Conservation (phyloP, 2,113 vertebrate species). For the Prinia subflava region DNA sequence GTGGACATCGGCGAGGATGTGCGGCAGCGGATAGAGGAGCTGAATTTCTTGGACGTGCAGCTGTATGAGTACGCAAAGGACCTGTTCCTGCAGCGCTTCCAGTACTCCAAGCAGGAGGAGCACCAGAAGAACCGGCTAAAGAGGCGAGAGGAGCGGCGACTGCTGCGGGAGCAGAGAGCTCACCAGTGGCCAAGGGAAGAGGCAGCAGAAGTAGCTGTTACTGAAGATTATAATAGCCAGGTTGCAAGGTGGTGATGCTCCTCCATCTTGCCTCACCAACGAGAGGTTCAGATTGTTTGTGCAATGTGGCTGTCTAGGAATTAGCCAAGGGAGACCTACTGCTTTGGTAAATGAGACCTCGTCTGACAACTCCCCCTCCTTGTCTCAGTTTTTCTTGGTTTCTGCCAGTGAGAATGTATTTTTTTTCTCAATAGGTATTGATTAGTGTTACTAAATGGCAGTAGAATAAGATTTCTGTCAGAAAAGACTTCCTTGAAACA, state of each 20-base stretch:
- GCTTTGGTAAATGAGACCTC: neutral
- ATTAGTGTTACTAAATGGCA: neutral
- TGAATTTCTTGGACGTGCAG: conserved; percentile 94
- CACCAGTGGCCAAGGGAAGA: conserved; percentile 73
- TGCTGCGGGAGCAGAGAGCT: conserved; percentile 81
- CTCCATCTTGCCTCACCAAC: neutral
- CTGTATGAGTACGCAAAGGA: conserved; percentile 93
- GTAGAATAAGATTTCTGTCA: neutral
- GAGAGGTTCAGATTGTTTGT: neutral
- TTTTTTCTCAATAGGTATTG: conserved; percentile 7
- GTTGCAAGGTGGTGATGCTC: conserved; percentile 89
- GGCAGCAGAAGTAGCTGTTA: conserved; percentile 70
- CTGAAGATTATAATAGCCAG: conserved; percentile 96
- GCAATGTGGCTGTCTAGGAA: neutral
- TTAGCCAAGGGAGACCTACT: neutral
- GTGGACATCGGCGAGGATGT: conserved; percentile 87
- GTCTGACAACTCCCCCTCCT: neutral
- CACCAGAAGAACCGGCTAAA: conserved; percentile 85
- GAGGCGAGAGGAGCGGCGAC: conserved; percentile 83
- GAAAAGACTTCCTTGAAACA: conserved; percentile 1
- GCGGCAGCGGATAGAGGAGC: conserved; percentile 85
- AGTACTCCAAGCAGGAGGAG: conserved; percentile 88
- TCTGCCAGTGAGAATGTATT: conserved; percentile 38
- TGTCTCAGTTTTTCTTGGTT: conserved; percentile 35
- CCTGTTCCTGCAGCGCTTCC: conserved; percentile 94